Conservation (phyloP, 2,113 vertebrate genomes). For the Raphicerus campestris region DNA sequence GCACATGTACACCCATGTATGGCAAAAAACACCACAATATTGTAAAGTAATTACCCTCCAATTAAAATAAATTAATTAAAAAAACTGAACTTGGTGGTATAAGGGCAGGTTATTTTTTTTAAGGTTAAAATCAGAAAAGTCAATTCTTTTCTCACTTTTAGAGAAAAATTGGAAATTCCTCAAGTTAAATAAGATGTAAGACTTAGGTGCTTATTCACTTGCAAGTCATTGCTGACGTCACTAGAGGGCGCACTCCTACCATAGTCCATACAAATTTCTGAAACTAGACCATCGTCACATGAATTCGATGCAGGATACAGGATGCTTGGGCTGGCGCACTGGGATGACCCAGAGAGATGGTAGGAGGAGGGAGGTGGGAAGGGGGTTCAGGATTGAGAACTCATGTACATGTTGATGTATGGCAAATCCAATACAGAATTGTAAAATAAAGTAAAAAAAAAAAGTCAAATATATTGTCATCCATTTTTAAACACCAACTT, state of each 20-base stretch:
- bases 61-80: not conserved
- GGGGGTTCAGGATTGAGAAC: no score
- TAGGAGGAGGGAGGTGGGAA: no score
- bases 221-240: not conserved
- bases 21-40: not conserved
- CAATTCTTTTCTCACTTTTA: conserved; percentile 3
- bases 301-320: no score
- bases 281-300: not conserved
- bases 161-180: conserved; percentile 8
- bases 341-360: no score
- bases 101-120: not conserved
- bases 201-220: not conserved
- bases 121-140: not conserved
- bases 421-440: no score
- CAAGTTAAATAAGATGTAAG: not conserved
- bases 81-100: not conserved
- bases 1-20: not conserved
- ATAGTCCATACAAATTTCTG: conserved; percentile 8
- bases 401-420: no score
- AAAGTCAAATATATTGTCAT: not conserved
- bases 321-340: no score
- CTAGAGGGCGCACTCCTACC: conserved; percentile 53
- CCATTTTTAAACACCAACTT: not conserved
- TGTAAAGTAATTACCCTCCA: not conserved
- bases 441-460: not conserved